Base-by-base conservation (phyloP, 64 coral and sea anemone genomes). In the Porites australiensis region DNA sequence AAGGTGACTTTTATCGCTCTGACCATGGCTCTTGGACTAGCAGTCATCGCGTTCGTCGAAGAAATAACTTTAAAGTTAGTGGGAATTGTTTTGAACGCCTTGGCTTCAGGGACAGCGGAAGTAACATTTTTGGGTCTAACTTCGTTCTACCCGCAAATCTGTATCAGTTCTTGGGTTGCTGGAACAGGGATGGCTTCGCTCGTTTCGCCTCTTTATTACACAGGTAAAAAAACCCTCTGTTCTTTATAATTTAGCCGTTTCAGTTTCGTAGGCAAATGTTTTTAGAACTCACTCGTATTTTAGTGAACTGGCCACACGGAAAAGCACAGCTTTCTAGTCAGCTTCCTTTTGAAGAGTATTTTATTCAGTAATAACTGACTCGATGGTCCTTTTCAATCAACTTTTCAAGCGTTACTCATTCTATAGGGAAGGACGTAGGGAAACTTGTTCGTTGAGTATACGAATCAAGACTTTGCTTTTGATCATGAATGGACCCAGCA, bases 81-180 rank as follows among this genome's bases (percentile, higher is more conserved):
- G 11, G 95, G 92, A 44, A 91, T 97, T 16, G 82, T 59, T 14
- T 8, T 97, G 16, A 97, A 97, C 43, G 95, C 95, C 23, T 58
- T 97, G n/a, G 95, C 88, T 46, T 77, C 95, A 1, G 95, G 95
- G 3, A 76, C 82, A 15, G 80, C 88, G 13, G 95, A 97, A 43
- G 72, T 94, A 0, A 64, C 74, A 0, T 89, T 94, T 11, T 59
- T 97, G 13, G 79, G 79, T 4, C 82, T 97, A 0, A 91, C 95
- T 7, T 94, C 95, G 13, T 97, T 93, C 59, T 97, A 97, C 21
- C 93, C 95, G 8, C 92, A 97, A 83, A 77, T 97, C 60, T 97
- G 95, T 22, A 97, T 97, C 68, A 97, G 95, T 7, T 55, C 95
- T 5, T 97, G 86, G 69, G 92, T 97, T 3, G 95, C 95, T 14